These are phyloP conservation scores for Spodoptera frugiperda DNA, from an alignment of 1,140 invertebrate species.

Conservation along the genomic window DNA sequence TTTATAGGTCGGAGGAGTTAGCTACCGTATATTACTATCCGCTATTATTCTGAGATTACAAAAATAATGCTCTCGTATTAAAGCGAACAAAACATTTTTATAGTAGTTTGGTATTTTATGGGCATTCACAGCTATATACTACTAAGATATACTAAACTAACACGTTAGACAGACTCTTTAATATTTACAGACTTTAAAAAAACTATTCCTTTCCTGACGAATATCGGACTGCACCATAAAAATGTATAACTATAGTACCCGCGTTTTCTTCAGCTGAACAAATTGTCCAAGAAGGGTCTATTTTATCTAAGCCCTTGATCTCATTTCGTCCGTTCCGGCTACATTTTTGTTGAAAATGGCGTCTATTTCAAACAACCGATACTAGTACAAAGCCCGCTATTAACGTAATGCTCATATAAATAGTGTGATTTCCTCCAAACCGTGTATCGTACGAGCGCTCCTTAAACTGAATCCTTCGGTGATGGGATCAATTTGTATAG, in stretches of 20 bases:
- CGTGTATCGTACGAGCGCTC: constrained; percentile 48
- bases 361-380: constrained; percentile 43
- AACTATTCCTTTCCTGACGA: no score
- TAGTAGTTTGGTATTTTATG: no score
- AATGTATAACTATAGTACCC: not conserved
- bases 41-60: not conserved
- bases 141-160: no score
- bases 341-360: constrained; percentile 25
- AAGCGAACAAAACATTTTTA: no score
- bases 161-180: no score
- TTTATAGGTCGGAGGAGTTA: not conserved
- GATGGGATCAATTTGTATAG: constrained; percentile 80
- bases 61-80: not conserved
- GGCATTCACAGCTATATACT: no score
- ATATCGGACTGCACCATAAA: no score
- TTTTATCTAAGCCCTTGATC: constrained; percentile 20
- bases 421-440: constrained; percentile 50
- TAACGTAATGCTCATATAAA: constrained; percentile 58
- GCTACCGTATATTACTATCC: not conserved
- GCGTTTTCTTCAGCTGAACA: not conserved
- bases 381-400: constrained; percentile 43
- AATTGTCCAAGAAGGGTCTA: constrained; percentile 15
- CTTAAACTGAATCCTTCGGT: constrained; percentile 52
- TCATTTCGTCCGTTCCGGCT: constrained; percentile 21
- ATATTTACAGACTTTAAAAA: no score